Base-by-base conservation (phyloP, 2,113 vertebrate species). In the Mystacornis crossleyi region DNA sequence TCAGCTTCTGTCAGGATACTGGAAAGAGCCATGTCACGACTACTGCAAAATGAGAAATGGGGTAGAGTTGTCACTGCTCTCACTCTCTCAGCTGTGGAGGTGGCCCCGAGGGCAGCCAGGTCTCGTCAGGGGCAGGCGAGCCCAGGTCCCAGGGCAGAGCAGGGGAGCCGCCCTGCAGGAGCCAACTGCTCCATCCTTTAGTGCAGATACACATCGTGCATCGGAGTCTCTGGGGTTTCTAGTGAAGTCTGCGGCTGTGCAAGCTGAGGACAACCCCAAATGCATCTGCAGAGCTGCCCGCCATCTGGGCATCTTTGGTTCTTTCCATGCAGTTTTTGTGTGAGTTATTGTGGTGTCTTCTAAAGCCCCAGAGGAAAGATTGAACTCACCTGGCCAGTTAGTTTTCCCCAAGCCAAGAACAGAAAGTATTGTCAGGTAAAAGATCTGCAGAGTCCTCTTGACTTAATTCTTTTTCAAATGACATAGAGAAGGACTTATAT, bases 11-110 rank as follows among this genome's bases (percentile, higher is more conserved):
- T 97, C 95, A 99, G 97, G 86, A 98, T 77, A 81, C 96, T 97
- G 45, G 98, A 90, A 84, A 98, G 97, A 96, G 98, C 97, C 98
- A 98, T 98, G 87, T 95, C 98, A 98, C 94, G 94, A 92, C 95
- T 98, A 60, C 95, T 83, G 79, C 55, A 75, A 73, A 60, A 95
- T 72, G 29, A 61, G 70, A 85, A 82, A 51, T 65, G 85, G 95
- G 54, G 18, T 51, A 6, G 77, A n/a, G 33, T 36, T 86, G 21
- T 7, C 71, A 17, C 17, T 62, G 65, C 48, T 73, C 20, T 54
- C 34, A 34, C 29, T 73, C 4, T 67, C 1, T 36, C n/a, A 61
- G 67, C 29, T 54, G 33, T 62, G 61, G 15, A 67, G 6, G 62
- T 55, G 50, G 73, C 55, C 43, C 29, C 1, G 5, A 40, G 54